Evolutionary conservation across 2,888 invertebrate genomes (phyloP).

Genomic region (Ceramica pisi): DNA sequence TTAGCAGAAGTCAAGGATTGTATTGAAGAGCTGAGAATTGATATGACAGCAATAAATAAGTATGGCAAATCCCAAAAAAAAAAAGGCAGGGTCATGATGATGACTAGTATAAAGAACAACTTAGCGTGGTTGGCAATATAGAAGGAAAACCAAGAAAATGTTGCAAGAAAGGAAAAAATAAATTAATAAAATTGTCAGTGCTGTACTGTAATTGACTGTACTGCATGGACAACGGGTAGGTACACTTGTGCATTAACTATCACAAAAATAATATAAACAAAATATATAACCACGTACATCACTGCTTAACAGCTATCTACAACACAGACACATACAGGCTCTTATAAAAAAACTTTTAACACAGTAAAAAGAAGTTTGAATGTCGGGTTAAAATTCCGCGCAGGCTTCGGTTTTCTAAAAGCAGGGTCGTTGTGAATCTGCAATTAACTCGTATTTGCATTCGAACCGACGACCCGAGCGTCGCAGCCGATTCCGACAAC

Average conservation of each 20-base stretch:
- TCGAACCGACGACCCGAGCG: slow-evolving; percentile 76
- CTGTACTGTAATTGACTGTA: no score
- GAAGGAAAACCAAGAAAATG: background rate
- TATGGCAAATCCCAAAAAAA: no score
- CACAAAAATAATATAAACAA: no score
- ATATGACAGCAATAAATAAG: background rate
- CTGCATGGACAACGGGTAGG: background rate
- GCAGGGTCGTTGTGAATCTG: slow-evolving; percentile 82
- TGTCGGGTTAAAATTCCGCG: slow-evolving; percentile 78
- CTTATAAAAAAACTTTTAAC: slow-evolving; percentile 12
- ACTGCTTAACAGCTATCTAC: slow-evolving; percentile 5
- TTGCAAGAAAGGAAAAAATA: background rate
- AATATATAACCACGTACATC: background rate
- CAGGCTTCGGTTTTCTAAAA: slow-evolving; percentile 80
- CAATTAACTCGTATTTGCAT: slow-evolving; percentile 87
- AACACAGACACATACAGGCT: slow-evolving; percentile 22
- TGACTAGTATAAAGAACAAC: background rate
- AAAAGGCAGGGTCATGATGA: background rate
- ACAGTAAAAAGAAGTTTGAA: slow-evolving; percentile 57
- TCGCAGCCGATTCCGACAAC: slow-evolving; percentile 57
- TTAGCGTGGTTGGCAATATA: background rate
- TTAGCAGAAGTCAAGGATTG: background rate
- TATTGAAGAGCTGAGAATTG: background rate
- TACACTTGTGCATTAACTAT: background rate
- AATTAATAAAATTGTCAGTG: no score